These are phyloP conservation scores for Apis dorsata DNA, from an alignment of 1,140 invertebrate genomes.

Conservation along the genomic window DNA sequence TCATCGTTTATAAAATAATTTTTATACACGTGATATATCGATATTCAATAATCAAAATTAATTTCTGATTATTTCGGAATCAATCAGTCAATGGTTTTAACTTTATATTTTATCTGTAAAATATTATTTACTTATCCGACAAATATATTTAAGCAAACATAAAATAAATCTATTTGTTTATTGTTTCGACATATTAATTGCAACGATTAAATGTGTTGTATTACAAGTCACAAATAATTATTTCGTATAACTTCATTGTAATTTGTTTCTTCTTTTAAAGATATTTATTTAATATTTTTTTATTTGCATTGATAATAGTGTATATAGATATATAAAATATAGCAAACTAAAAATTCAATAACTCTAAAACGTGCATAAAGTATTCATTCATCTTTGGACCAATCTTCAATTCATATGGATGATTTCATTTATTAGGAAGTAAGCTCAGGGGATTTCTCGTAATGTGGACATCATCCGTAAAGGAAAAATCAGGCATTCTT, in stretches of 20 bases:
- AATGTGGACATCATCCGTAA: constrained; percentile 8
- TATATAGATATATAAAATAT: constrained; percentile 17
- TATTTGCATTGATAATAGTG: not conserved
- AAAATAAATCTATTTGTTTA: not conserved
- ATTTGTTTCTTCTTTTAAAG: not conserved
- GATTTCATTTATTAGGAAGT: not conserved
- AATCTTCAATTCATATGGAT: not conserved
- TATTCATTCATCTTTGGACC: constrained; percentile 12
- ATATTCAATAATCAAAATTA: not conserved
- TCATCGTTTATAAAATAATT: not conserved
- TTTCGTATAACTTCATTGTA: not conserved
- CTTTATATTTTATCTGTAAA: constrained; percentile 12
- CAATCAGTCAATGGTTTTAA: not conserved
- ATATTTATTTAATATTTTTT: not conserved
- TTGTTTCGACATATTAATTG: not conserved
- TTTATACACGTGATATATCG: not conserved
- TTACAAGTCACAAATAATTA: not conserved
- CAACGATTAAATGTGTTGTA: not conserved
- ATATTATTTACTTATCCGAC: not conserved
- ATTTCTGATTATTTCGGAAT: not conserved
- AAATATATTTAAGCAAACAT: constrained; percentile 11
- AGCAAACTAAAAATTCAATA: not conserved
- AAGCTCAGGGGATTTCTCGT: not conserved
- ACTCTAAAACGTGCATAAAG: not conserved
- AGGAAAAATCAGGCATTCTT: constrained; percentile 41